phyloP scores from a whole-genome alignment of 2,888 invertebrate species.

The Deilephila porcellus region DNA sequence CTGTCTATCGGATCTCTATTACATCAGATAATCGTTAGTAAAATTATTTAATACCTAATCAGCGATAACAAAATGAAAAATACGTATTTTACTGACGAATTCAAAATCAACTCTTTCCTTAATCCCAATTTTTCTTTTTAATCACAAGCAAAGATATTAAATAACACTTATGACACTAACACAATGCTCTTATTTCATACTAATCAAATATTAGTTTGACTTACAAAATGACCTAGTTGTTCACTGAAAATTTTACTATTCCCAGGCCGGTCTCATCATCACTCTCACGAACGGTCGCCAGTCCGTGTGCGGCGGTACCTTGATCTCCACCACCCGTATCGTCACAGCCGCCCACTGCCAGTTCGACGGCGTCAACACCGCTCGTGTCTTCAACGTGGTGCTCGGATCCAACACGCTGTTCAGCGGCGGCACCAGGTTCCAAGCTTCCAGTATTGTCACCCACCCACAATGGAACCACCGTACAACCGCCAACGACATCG shows the following conservation, averaged over 20 bases:
- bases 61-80: not conserved
- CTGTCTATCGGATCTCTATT: not conserved
- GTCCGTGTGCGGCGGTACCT: constrained; percentile 50
- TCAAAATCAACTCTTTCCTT: not conserved
- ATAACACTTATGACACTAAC: not conserved
- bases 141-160: not conserved
- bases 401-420: constrained; percentile 45
- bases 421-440: constrained; percentile 41
- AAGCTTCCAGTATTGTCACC: constrained; percentile 35
- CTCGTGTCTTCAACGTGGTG: constrained; percentile 41
- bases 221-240: no score
- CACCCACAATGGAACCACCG: constrained; percentile 43
- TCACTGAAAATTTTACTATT: not conserved
- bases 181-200: no score
- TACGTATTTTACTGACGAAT: not conserved
- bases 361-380: constrained; percentile 41
- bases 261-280: constrained; percentile 54
- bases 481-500: constrained; percentile 43
- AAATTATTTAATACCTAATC: not conserved
- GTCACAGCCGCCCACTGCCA: constrained; percentile 49
- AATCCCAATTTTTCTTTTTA: not conserved
- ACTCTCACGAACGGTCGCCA: constrained; percentile 40
- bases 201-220: no score
- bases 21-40: not conserved
- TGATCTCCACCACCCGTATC: constrained; percentile 37